These are phyloP conservation scores for Heteromurus nitidus DNA, from an alignment of 2,888 invertebrate species.

Conservation along the genomic window DNA sequence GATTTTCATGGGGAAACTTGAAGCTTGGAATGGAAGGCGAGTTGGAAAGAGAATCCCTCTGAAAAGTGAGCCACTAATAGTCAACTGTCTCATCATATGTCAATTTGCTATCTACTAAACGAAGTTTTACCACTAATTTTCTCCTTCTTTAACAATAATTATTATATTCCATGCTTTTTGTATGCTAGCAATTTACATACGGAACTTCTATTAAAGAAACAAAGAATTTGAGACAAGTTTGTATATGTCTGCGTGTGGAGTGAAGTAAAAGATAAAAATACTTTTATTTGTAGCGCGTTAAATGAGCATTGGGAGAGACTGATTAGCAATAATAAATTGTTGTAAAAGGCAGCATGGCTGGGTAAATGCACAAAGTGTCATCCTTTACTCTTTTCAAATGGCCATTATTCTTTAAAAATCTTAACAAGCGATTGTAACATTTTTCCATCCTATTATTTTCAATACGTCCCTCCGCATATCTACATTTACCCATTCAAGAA, in stretches of 20 bases:
- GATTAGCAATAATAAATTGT: slow-evolving; percentile 28
- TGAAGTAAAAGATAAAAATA: too few relatives aligned
- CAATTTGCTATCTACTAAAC: slow-evolving; percentile 46
- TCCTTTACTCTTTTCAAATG: slow-evolving; percentile 41
- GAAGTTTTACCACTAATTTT: slow-evolving; percentile 51
- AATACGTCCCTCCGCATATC: background rate
- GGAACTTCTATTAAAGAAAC: too few relatives aligned
- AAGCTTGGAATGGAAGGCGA: background rate
- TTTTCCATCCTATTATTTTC: background rate
- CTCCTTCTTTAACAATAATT: slow-evolving; percentile 51
- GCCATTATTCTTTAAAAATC: slow-evolving; percentile 20
- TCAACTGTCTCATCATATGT: slow-evolving; percentile 51
- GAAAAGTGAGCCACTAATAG: background rate
- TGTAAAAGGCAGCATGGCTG: too few relatives aligned
- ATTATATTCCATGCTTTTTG: too few relatives aligned
- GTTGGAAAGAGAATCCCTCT: too few relatives aligned
- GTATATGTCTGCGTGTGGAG: too few relatives aligned
- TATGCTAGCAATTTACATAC: too few relatives aligned
- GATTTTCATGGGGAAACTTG: slow-evolving; percentile 33
- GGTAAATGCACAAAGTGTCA: slow-evolving; percentile 26
- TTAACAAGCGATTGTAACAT: too few relatives aligned
- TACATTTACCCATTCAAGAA: background rate
- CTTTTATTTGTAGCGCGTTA: too few relatives aligned
- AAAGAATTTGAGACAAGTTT: too few relatives aligned
- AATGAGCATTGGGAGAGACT: background rate